These are phyloP conservation scores for Nomada fabriciana DNA, from an alignment of 2,888 invertebrate species.

Conservation along the genomic window DNA sequence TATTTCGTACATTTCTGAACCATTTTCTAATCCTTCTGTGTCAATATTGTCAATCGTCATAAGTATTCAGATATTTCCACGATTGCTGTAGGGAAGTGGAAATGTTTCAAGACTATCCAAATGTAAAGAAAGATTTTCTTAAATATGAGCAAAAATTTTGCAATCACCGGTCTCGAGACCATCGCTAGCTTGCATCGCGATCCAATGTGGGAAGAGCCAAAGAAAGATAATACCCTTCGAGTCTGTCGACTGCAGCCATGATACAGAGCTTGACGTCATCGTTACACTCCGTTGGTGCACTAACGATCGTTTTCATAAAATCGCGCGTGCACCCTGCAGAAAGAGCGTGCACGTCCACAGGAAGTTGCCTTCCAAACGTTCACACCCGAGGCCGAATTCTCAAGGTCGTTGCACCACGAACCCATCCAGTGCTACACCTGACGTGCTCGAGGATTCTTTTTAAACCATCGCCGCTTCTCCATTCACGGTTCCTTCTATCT, in stretches of 20 bases:
- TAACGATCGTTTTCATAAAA: constrained; percentile 70
- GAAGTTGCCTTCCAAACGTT: constrained; percentile 49
- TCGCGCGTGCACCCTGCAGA: constrained; percentile 41
- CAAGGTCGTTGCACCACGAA: constrained; percentile 55
- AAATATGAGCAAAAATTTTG: too few species aligned
- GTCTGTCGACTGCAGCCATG: constrained; percentile 52
- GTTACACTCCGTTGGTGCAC: constrained; percentile 59
- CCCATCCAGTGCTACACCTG: constrained; percentile 44
- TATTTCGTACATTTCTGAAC: too few species aligned
- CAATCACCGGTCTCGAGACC: background rate
- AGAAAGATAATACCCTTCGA: constrained; percentile 56
- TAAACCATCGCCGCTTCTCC: constrained; percentile 1
- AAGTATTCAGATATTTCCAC: too few species aligned
- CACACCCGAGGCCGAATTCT: constrained; percentile 56
- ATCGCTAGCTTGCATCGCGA: background rate
- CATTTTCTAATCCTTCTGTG: too few species aligned
- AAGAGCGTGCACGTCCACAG: constrained; percentile 35
- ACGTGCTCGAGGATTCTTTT: constrained; percentile 11
- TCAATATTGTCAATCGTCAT: too few species aligned
- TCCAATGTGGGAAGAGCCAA: constrained; percentile 32
- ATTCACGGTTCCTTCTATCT: background rate
- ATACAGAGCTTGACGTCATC: constrained; percentile 69
- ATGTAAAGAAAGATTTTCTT: too few species aligned
- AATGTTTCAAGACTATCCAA: too few species aligned
- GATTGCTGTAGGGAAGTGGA: too few species aligned